Percentiles rank a stretch among this genome's conserved stretches.
phyloP scores from a whole-genome alignment of 2,113 vertebrate species.

The Corynorhinus townsendii region DNA sequence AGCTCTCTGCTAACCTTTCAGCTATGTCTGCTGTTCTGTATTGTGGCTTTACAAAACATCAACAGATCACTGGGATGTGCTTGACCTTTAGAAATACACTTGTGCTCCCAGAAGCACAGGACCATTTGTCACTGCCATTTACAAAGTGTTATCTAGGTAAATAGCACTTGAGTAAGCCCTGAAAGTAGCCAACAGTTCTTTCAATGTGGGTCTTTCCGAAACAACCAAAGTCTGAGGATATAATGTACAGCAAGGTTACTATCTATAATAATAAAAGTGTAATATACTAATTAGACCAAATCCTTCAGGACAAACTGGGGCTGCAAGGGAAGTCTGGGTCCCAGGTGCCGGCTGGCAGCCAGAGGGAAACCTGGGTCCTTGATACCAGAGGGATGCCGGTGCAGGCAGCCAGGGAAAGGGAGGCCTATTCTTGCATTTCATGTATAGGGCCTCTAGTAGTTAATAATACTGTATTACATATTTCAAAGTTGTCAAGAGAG shows the following conservation, averaged over 20 bases:
- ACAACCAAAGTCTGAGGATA: background rate
- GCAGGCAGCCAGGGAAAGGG: no score
- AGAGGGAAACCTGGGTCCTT: no score
- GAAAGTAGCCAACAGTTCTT: background rate
- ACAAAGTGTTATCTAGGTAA: conserved; percentile 21
- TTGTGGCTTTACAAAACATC: conserved; percentile 3
- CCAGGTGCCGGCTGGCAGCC: no score
- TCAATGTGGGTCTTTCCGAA: background rate
- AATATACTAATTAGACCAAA: no score
- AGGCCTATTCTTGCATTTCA: no score
- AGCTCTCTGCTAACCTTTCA: background rate
- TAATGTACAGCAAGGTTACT: background rate
- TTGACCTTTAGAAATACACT: conserved; percentile 51
- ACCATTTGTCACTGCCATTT: conserved; percentile 53
- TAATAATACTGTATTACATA: background rate
- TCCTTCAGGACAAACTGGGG: no score
- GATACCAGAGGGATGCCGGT: no score
- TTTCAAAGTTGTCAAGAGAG: background rate
- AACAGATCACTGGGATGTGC: background rate
- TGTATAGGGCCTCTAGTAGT: background rate
- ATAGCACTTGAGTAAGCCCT: background rate
- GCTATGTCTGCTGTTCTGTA: background rate
- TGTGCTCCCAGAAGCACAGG: conserved; percentile 14
- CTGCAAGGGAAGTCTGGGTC: no score
- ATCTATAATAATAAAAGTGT: no score